A percentile compares a stretch with the other conserved stretches of the same genome.
Evolutionary conservation across 2,797 vertebrate genomes (phyloP).

Genomic region (Xerus rutilus): DNA sequence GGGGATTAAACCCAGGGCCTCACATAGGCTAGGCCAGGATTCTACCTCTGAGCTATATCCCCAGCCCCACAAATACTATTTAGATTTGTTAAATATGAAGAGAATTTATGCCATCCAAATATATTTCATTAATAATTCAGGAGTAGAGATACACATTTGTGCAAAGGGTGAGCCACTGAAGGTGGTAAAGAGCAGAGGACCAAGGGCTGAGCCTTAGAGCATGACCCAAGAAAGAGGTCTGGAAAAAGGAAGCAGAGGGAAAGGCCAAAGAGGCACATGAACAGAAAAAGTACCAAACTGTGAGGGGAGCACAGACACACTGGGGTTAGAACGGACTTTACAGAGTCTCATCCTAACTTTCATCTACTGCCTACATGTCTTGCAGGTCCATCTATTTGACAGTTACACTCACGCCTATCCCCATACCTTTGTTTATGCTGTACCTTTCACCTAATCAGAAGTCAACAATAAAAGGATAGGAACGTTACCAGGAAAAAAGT

Average conservation of each 20-base stretch:
- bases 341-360: background rate
- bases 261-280: background rate
- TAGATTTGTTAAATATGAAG: background rate
- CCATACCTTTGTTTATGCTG: background rate
- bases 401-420: background rate
- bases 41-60: no score
- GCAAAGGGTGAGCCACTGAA: background rate
- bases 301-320: background rate
- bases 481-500: background rate
- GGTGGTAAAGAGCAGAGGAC: background rate
- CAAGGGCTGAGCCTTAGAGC: background rate
- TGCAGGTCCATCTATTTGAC: background rate
- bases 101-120: background rate
- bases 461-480: background rate
- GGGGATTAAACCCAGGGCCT: no score
- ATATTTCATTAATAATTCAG: background rate
- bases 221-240: background rate
- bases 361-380: background rate
- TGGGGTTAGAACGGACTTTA: background rate
- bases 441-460: background rate
- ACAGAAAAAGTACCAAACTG: background rate
- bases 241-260: background rate
- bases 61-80: background rate
- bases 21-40: no score
- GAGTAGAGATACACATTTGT: background rate